Conservation (phyloP, 1,140 invertebrate genomes). For the Trichogramma pretiosum region DNA sequence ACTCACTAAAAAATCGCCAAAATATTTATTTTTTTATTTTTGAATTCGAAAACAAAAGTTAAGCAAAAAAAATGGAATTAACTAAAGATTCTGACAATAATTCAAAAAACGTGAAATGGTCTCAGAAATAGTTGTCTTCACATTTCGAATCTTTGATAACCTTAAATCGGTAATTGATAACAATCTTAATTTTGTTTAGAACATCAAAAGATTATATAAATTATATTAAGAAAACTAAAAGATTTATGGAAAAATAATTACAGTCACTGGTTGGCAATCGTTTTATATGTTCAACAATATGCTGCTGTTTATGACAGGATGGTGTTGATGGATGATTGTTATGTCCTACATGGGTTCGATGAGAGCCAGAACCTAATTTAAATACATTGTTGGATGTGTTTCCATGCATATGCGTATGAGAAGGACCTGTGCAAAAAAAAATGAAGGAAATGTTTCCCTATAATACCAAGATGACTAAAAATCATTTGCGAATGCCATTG, state of each 20-base stretch:
- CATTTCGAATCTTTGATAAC: too few species aligned
- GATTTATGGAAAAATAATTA: too few species aligned
- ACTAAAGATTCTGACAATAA: not conserved
- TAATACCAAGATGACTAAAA: not conserved
- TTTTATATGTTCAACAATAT: conserved; percentile 44
- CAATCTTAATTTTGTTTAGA: conserved; percentile 8
- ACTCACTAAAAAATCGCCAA: conserved; percentile 27
- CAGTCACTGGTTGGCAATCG: conserved; percentile 42
- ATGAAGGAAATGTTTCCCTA: not conserved
- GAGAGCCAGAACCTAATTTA: conserved; percentile 28
- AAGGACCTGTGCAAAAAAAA: conserved; percentile 24
- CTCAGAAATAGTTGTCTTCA: not conserved
- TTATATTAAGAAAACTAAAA: too few species aligned
- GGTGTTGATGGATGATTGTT: conserved; percentile 32
- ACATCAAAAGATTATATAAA: conserved; percentile 10
- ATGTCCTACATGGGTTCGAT: conserved; percentile 31
- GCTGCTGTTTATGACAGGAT: conserved; percentile 39
- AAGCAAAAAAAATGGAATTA: not conserved
- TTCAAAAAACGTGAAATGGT: not conserved
- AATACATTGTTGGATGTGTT: conserved; percentile 27
- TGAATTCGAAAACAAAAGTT: not conserved
- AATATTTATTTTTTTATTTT: conserved; percentile 4
- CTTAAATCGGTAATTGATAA: too few species aligned
- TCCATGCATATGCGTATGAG: conserved; percentile 33
- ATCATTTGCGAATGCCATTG: not conserved